Base-by-base conservation (phyloP, 2,888 invertebrate genomes). In the Tenodera sinensis region DNA sequence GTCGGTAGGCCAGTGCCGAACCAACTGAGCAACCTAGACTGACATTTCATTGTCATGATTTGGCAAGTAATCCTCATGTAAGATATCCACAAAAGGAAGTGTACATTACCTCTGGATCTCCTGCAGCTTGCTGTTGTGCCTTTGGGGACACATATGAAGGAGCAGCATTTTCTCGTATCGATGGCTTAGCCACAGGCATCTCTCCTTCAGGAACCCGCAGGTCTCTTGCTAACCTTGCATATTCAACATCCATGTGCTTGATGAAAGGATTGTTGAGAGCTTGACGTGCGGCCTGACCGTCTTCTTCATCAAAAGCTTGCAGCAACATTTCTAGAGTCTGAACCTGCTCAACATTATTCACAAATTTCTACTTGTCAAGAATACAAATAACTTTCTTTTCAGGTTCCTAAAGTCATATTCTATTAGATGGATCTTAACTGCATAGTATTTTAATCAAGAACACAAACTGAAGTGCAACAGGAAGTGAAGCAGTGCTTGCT, bases 201-300 rank as follows among this genome's bases (percentile, higher is more conserved):
- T 93, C 92, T 87, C 95, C 95, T 91, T 95, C 94, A 0, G 96
- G 96, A 90, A 97, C 93, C 54, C 95, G 96, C 93, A 97, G 94
- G 92, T 95, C 95, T 91, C 96, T 94, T 9, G 97, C 96, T 90
- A 97, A 93, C 92, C 97, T 95, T 0, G 98, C 95, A 92, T 98
- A 98, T 92, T 98, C 98, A 12, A 98, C 96, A 93, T 98, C 98
- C 98, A 98, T 98, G 92, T 97, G 97, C 91, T 97, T 96, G 89
- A 98, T 98, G 93, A 98, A 98, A 0, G 98, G 96, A 91, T 96
- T 96, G 89, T 96, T 95, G 2, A 98, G 94, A 0, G 97, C 97
- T 84, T 94, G 93, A 91, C 95, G 95, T 0, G 97, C 97, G n/a
- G 95, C 94, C 84, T 97, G 97, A 0, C 96, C 95, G 93, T 98